These are phyloP conservation scores for Albula glossodonta DNA, from an alignment of 2,113 vertebrate genomes.

Conservation along the genomic window DNA sequence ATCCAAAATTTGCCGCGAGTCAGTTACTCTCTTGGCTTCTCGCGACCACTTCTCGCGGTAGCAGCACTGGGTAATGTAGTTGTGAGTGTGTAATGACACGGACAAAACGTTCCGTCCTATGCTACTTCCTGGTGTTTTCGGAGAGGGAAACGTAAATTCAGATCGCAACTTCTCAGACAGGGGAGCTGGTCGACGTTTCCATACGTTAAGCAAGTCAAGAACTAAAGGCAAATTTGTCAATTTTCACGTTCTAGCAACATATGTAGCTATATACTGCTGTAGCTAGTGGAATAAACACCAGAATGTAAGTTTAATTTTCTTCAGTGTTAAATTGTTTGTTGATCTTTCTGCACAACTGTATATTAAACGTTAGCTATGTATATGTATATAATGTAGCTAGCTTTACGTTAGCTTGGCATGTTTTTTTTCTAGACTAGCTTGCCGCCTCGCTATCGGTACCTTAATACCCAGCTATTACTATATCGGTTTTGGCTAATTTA, in stretches of 20 bases:
- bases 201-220: background rate
- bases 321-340: background rate
- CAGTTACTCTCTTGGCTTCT: background rate
- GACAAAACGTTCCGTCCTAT: background rate
- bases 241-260: too few species aligned
- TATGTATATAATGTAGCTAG: too few species aligned
- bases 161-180: background rate
- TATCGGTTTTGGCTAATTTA: too few species aligned
- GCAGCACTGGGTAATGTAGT: conserved; percentile 11
- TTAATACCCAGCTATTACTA: too few species aligned
- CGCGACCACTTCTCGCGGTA: background rate
- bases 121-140: background rate
- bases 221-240: background rate
- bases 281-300: background rate
- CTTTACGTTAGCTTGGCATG: too few species aligned
- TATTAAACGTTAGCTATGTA: too few species aligned
- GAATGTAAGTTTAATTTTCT: background rate
- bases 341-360: background rate
- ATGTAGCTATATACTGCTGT: too few species aligned
- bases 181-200: background rate
- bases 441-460: too few species aligned
- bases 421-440: too few species aligned
- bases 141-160: background rate
- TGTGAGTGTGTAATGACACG: background rate
- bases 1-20: conserved; percentile 14